Percentiles rank a stretch among this genome's conserved stretches.
Conservation (phyloP, 2,888 invertebrate species). For the Lepidocyrtoides sp. region DNA sequence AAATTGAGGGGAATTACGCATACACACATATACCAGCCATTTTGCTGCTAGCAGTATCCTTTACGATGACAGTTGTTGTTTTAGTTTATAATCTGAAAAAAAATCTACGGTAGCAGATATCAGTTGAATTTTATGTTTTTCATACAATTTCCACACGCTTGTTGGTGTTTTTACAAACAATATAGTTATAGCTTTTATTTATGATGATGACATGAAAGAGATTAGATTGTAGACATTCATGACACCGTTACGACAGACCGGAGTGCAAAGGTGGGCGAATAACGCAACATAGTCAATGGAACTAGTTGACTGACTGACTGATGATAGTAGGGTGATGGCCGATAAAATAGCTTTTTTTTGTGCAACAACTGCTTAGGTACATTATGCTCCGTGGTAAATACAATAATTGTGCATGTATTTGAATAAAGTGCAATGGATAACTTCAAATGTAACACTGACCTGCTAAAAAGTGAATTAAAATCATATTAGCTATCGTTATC, state of each 20-base stretch:
- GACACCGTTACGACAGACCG: slow-evolving; percentile 62
- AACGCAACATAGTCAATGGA: slow-evolving; percentile 34
- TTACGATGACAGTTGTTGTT: not conserved
- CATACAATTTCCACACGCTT: slow-evolving; percentile 33
- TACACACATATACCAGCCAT: not conserved
- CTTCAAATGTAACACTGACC: slow-evolving; percentile 68
- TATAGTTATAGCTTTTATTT: slow-evolving; percentile 32
- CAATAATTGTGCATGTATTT: slow-evolving; percentile 3
- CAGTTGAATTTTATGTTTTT: slow-evolving; percentile 5
- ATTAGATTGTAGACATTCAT: slow-evolving; percentile 50
- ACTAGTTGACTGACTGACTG: slow-evolving; percentile 12
- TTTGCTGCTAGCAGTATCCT: not conserved
- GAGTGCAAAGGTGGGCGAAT: not conserved
- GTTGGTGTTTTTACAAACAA: not conserved
- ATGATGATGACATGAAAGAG: slow-evolving; percentile 53
- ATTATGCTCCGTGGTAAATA: not conserved
- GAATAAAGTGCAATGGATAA: not conserved
- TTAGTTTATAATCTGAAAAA: slow-evolving; percentile 18
- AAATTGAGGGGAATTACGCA: not conserved
- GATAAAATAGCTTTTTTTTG: too few species aligned
- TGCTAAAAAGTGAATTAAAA: slow-evolving; percentile 57
- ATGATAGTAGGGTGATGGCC: not conserved
- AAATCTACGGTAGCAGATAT: slow-evolving; percentile 15
- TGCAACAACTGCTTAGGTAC: not conserved
- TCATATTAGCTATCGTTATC: slow-evolving; percentile 29